Percentiles rank a stretch among this genome's conserved stretches.
These are phyloP conservation scores for Acrocephalus arundinaceus DNA, from an alignment of 2,113 vertebrate species.

Conservation along the genomic window DNA sequence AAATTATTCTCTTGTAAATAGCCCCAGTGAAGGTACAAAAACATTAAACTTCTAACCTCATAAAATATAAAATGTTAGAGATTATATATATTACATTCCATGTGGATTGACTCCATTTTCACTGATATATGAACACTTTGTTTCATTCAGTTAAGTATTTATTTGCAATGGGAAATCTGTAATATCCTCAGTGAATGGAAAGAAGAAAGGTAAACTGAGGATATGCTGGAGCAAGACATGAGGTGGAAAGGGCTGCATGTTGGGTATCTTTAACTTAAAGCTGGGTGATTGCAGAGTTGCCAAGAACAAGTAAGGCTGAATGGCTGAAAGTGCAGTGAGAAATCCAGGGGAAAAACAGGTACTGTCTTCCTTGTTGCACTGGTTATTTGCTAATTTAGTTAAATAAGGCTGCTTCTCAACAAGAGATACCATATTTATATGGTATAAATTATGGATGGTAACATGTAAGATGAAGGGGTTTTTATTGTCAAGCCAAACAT, in stretches of 20 bases:
- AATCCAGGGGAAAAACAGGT: not conserved
- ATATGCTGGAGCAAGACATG: not conserved
- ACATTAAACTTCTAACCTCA: not conserved
- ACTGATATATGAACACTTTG: not conserved
- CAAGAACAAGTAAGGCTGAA: not conserved
- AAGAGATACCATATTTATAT: not conserved
- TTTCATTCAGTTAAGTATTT: not conserved
- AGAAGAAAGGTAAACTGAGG: not conserved
- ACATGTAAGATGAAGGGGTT: not conserved
- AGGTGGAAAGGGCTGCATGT: not conserved
- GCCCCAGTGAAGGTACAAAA: not conserved
- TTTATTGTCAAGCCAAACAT: not conserved
- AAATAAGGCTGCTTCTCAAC: not conserved
- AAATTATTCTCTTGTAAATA: not conserved
- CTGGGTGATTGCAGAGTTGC: not conserved
- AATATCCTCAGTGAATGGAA: not conserved
- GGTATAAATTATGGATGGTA: not conserved
- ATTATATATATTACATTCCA: not conserved
- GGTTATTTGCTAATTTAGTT: not conserved
- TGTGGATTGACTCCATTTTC: not conserved
- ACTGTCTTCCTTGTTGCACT: not conserved
- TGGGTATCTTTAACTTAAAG: not conserved
- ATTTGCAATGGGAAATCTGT: not conserved
- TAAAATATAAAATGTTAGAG: not conserved
- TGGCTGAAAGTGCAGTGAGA: not conserved